Percentiles rank a stretch among this genome's conserved stretches.
phyloP scores from a whole-genome alignment of 1,140 invertebrate species.

The Zophobas morio region DNA sequence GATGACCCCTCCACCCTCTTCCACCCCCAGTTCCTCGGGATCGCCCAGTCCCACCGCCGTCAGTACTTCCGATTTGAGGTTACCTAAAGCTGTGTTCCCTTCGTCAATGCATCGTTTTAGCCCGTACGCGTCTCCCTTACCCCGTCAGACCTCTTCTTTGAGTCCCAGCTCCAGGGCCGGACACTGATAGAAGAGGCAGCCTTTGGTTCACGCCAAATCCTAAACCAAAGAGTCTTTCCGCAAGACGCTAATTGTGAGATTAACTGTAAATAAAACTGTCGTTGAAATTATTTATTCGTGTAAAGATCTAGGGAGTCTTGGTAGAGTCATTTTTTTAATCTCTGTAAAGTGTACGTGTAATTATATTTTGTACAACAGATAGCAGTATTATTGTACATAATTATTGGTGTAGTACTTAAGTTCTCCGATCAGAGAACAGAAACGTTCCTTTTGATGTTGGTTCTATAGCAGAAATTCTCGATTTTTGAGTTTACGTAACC shows the following conservation, averaged over 20 bases:
- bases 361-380: conserved; percentile 48
- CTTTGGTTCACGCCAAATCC: conserved; percentile 36
- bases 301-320: conserved; percentile 43
- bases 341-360: conserved; percentile 48
- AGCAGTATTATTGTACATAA: conserved; percentile 48
- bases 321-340: conserved; percentile 39
- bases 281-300: conserved; percentile 49
- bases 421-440: conserved; percentile 33
- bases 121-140: conserved; percentile 61
- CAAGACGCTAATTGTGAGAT: conserved; percentile 53
- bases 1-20: conserved; percentile 65
- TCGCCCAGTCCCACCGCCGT: conserved; percentile 67
- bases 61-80: conserved; percentile 62
- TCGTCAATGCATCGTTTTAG: conserved; percentile 63
- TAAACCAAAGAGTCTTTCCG: conserved; percentile 62
- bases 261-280: conserved; percentile 52
- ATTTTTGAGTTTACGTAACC: conserved; percentile 2
- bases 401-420: conserved; percentile 38
- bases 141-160: conserved; percentile 56
- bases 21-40: conserved; percentile 66
- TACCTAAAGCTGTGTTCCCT: conserved; percentile 66
- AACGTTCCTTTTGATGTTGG: conserved; percentile 38
- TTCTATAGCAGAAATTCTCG: conserved; percentile 5
- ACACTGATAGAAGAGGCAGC: conserved; percentile 58
- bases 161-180: conserved; percentile 60